Base-by-base conservation (phyloP, 2,888 invertebrate species). In the Dryococelus australis region DNA sequence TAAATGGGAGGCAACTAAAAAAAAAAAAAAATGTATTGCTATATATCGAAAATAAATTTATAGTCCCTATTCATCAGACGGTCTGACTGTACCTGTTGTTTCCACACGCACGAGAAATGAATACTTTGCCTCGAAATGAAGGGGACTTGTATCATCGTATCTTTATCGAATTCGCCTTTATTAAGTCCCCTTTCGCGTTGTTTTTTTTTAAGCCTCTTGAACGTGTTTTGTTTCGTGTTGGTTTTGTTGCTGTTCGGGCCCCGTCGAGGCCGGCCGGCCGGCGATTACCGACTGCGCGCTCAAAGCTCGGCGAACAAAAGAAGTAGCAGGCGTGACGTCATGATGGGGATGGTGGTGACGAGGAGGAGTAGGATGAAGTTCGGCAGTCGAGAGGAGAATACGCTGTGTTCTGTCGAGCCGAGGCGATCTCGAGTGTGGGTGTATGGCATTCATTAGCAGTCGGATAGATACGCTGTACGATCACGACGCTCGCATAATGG, bases 161-260 rank as follows among this genome's bases (percentile, higher is more conserved):
- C 65, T 65, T 65, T 65, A 65, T 65, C 65, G 65, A 65, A 65
- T 65, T 65, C 65, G n/a, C 65, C 65, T 65, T 65, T 65, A 65
- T 65, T 65, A 65, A 65, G 65, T 65, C 65, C 65, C 24, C 65
- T 65, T 65, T n/a, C 24, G 65, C 65, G 65, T 65, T 20, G 65
- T 65, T 24, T 65, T 65, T 65, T 65, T 65, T 65, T 65, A 65
- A 65, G 65, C 65, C 65, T 65, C n/a, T 65, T 65, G 65, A 65
- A 65, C 20, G 8, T 24, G 6, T 65, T 65, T 65, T 65, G 65
- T 20, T 47, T 65, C 65, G 65, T 65, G 65, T 65, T 20, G 10
- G 65, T 65, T 65, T 65, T 65, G 20, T n/a, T 65, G 20, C 1
- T 6, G 2, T n/a, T 8, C 13, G 16, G n/a, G 65, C 2, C 65